A percentile compares a stretch with the other conserved stretches of the same genome.
phyloP scores from a whole-genome alignment of 2,888 invertebrate genomes.

The Bruchidius siliquastri region DNA sequence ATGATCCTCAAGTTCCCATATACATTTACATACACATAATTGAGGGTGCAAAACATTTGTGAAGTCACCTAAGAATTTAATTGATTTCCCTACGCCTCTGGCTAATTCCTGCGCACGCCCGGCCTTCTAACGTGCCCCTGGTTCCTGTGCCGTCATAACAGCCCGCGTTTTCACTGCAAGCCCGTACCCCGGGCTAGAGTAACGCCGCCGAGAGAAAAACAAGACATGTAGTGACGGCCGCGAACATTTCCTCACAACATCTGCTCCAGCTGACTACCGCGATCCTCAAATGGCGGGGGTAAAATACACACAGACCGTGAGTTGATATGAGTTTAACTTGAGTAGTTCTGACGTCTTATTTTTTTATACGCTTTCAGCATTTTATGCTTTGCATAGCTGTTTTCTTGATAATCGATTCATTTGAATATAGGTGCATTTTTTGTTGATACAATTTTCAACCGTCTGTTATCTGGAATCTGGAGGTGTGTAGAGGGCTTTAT shows the following conservation, averaged over 20 bases:
- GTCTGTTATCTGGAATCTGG: no score
- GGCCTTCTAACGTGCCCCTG: background rate
- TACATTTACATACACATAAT: no score
- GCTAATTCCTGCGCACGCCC: background rate
- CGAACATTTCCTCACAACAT: background rate
- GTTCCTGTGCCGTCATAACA: background rate
- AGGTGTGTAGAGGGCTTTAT: no score
- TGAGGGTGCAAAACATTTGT: no score
- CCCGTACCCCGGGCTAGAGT: background rate
- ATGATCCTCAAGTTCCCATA: no score
- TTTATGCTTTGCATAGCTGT: background rate
- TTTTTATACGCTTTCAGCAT: background rate
- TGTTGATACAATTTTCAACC: no score
- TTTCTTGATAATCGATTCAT: no score
- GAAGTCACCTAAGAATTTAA: no score
- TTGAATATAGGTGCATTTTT: no score
- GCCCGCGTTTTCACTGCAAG: background rate
- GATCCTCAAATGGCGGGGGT: background rate
- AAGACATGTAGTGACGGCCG: background rate
- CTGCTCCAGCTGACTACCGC: background rate
- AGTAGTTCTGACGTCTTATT: background rate
- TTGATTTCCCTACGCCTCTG: background rate
- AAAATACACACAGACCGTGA: background rate
- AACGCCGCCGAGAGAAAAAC: background rate
- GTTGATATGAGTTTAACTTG: background rate